phyloP scores from a whole-genome alignment of 2,113 vertebrate genomes.

The Ellobius talpinus region DNA sequence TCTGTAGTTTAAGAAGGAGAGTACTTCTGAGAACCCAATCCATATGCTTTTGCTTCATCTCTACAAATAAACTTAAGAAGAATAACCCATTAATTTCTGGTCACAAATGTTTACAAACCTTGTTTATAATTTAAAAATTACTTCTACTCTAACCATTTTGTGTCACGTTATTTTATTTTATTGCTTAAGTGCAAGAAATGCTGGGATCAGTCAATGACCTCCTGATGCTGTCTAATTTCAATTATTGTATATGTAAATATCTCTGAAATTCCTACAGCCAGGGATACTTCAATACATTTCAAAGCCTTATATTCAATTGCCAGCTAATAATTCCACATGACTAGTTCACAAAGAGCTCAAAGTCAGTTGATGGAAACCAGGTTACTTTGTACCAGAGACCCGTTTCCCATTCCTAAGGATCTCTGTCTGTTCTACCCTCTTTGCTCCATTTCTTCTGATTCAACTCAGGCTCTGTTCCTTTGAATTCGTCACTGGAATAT shows the following conservation, averaged over 20 bases:
- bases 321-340: background rate
- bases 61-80: background rate
- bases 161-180: background rate
- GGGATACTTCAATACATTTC: background rate
- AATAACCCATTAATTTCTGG: background rate
- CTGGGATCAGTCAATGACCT: background rate
- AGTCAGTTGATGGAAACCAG: background rate
- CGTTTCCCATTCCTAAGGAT: background rate
- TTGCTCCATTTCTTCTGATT: background rate
- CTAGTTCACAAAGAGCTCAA: background rate
- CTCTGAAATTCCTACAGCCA: background rate
- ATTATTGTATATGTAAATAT: background rate
- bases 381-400: background rate
- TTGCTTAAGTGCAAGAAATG: background rate
- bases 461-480: background rate
- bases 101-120: background rate
- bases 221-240: background rate
- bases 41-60: background rate
- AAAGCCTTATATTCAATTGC: background rate
- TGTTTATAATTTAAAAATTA: slow-evolving; percentile 10
- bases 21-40: background rate
- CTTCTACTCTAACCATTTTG: background rate
- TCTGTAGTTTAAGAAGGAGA: background rate
- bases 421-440: background rate
- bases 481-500: background rate